Evolutionary conservation across 2,888 invertebrate genomes (phyloP).

Genomic region (Xanthorhoe designata): DNA sequence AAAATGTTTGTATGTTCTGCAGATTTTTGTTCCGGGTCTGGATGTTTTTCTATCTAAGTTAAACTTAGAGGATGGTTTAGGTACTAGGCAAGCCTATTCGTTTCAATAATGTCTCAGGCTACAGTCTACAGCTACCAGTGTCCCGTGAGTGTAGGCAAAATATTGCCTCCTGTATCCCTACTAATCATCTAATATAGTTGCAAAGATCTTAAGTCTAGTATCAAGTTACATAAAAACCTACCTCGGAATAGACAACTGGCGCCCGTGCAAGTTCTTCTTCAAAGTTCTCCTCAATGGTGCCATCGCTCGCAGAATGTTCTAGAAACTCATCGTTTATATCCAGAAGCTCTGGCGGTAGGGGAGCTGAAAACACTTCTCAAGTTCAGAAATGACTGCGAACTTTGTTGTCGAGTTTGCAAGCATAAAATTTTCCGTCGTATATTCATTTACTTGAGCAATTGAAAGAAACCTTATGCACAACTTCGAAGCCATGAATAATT

Average conservation of each 20-base stretch:
- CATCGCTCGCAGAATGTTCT: conserved; percentile 90
- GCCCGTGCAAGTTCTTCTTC: conserved; percentile 93
- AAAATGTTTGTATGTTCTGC: too few relatives aligned
- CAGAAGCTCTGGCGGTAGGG: conserved; percentile 72
- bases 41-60: too few relatives aligned
- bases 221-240: conserved; percentile 42
- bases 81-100: too few relatives aligned
- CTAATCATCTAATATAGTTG: too few relatives aligned
- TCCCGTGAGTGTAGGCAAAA: too few relatives aligned
- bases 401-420: background rate
- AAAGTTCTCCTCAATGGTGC: conserved; percentile 96
- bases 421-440: background rate
- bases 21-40: too few relatives aligned
- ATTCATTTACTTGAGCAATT: background rate
- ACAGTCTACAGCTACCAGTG: too few relatives aligned
- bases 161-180: too few relatives aligned
- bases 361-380: conserved; percentile 57
- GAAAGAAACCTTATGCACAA: background rate
- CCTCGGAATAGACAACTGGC: conserved; percentile 78
- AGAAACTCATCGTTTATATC: conserved; percentile 66
- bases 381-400: background rate
- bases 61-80: too few relatives aligned
- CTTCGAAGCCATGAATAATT: background rate
- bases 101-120: too few relatives aligned
- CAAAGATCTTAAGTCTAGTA: too few relatives aligned